Evolutionary conservation across 2,113 vertebrate species (phyloP), one percentile per base, ranked within the genome.

Genomic region (Oncorhynchus clarkii): DNA sequence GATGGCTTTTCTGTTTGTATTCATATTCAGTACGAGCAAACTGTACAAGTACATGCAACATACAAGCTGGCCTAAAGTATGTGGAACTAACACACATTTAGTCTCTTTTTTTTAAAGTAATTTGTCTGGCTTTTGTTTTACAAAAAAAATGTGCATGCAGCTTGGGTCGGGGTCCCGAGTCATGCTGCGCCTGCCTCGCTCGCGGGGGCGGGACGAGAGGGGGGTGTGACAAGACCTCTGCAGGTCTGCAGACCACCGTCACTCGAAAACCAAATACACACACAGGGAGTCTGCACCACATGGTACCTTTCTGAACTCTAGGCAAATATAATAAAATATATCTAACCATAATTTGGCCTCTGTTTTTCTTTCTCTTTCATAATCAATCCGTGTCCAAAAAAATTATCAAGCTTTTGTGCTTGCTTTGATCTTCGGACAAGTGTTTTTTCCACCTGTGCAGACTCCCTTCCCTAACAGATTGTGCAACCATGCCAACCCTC

Each of bases 41-140:
- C 95, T 98, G 96, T 99, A 98, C 97, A 98, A 94, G 93, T 95
- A 96, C 97, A 99, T 99, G 97, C 97, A 97, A 99, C 97, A 97
- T 95, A 98, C 97, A 97, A 96, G 96, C 96, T 94, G 95, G 95
- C 94, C 96, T 98, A 94, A 92, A 89, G 88, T 92, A 96, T 94
- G 95, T 96, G 95, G 94, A 96, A 94, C 96, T 96, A 98, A 97
- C 96, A 97, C 95, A 95, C 87, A 95, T 93, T 90, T 92, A 94
- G 93, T 92, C 96, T 96, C 93, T 94, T 94, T 84, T 62, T 84
- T 2, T 34, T 31, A 0, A 77, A 72, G 74, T 73, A 66, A 71
- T 79, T 88, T 81, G 86, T 80, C 81, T 82, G 75, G 90, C 87
- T 93, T 54, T 89, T 94, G 93, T 94, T 94, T 93, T 94, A 94